Base-by-base conservation (phyloP, 2,888 invertebrate species). In the Mythimna ferrago region DNA sequence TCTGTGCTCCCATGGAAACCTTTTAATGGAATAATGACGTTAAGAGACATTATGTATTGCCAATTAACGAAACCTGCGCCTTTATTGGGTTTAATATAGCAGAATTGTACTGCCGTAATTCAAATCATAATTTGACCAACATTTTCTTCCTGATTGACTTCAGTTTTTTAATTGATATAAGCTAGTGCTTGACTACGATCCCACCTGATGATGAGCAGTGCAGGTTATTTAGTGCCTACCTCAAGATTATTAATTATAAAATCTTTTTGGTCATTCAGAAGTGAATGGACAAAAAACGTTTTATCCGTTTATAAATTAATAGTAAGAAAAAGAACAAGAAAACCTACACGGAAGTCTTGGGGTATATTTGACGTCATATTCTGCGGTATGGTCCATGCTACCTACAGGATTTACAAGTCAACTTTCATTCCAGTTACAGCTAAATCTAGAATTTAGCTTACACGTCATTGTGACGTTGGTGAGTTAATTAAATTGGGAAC, bases 321-420 rank as follows among this genome's bases (percentile, higher is more conserved):
- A 11, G 0, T 38, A 57, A 41, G 10, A 67, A 44, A 53, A 53
- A 51, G 14, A 21, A 32, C 32, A 73, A n/a, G 19, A 6, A 3
- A 10, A 35, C 21, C 10, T n/a, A n/a, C 7, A 32, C 41, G 53
- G 26, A 61, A 54, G 19, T 32, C 6, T 62, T 16, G 9, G 1
- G 26, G n/a, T 48, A 41, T n/a, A 38, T 56, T 78, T 62, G 71
- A 75, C 78, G 75, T 75, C 71, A 75, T 57, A 48, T 51, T 38
- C 26, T 61, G 54, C 38, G 71, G 71, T 56, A 9, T 38, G 38
- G 19, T 16, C 19, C 54, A 72, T 14, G 16, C 35, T 32, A 4
- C n/a, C 58, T 44, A 53, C 48, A 48, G 48, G 35, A 14, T n/a
- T 16, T n/a, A n/a, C 6, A 26, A 64, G 41, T n/a, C 1, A 14